phyloP scores from a whole-genome alignment of 2,797 vertebrate genomes.

The Amphiprion clarkii region DNA sequence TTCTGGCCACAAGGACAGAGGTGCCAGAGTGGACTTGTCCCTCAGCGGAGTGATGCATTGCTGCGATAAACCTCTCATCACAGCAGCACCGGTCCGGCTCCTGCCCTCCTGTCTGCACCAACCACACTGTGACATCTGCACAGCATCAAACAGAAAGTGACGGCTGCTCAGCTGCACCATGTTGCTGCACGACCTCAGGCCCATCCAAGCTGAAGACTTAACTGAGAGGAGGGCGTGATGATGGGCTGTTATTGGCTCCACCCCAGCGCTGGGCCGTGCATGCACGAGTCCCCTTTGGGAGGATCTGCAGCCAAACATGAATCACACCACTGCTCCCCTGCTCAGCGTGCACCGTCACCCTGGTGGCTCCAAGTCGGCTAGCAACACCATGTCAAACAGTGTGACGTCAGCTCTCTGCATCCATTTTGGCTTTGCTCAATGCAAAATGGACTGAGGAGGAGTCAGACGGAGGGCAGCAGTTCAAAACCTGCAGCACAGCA shows the following conservation, averaged over 20 bases:
- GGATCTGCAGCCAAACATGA: conserved; percentile 63
- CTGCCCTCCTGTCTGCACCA: conserved; percentile 23
- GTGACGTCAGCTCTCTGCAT: conserved; percentile 73
- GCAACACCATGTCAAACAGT: conserved; percentile 72
- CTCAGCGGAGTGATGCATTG: conserved; percentile 36
- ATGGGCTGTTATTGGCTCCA: conserved; percentile 52
- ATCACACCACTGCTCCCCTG: conserved; percentile 56
- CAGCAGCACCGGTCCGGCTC: conserved; percentile 7
- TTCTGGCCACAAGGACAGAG: conserved; percentile 58
- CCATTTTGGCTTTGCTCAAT: conserved; percentile 73
- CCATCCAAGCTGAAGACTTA: conserved; percentile 26
- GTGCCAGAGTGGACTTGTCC: conserved; percentile 6
- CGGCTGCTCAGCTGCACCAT: conserved; percentile 43
- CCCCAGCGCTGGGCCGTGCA: conserved; percentile 20
- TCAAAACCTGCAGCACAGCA: conserved; percentile 2
- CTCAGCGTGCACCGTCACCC: conserved; percentile 68
- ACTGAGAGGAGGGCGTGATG: conserved; percentile 27
- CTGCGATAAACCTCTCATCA: background rate
- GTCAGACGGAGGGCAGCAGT: conserved; percentile 36
- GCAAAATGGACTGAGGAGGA: conserved; percentile 63
- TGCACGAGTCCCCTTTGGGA: conserved; percentile 53
- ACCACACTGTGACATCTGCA: conserved; percentile 49
- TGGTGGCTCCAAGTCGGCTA: conserved; percentile 68
- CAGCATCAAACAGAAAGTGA: conserved; percentile 43
- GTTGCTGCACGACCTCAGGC: conserved; percentile 40